Base-by-base conservation (phyloP, 2,888 invertebrate genomes). In the Sclerodermus sp. region DNA sequence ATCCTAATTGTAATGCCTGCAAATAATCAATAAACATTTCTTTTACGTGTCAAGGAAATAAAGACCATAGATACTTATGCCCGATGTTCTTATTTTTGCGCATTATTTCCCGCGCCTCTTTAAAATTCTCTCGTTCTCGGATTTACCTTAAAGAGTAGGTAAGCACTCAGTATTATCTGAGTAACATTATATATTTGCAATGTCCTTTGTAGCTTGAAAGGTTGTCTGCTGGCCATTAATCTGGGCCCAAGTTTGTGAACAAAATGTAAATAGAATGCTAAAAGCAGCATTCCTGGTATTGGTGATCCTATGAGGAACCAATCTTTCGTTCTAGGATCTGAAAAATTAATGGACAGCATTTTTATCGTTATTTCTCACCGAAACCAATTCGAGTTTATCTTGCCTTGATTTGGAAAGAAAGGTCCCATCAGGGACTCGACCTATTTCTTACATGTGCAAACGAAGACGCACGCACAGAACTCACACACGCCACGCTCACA, bases 201-300 rank as follows among this genome's bases (percentile, higher is more conserved):
- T 13, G 88, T 51, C 60, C 80, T 82, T 16, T 87, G 82, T 31
- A 91, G 66, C 47, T 89, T 83, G 57, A 83, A 85, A 0, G 91
- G 85, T 42, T 79, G 73, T 15, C 87, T 80, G 50, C 85, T 80
- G 49, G 82, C 82, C 91, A 91, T 91, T 70, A 85, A 81, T 37
- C 80, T 79, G 0, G 92, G 93, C 0, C 93, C 92, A 70, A 85
- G 80, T 66, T 84, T 84, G 17, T 85, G 78, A 0, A 91, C 87
- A 62, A 91, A 85, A 63, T 85, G 81, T 12, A 91, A 79, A 71
- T 93, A 93, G 0, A 77, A 74, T 5, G 86, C 75, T 13, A 90
- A 58, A 0, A 76, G 42, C 1, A 78, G 49, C 4, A 87, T 1
- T 0, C 82, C 82, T 47, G 87, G 85, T 71, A 84, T 82, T 2